Conservation (phyloP, 2,113 vertebrate species). For the Ia io region DNA sequence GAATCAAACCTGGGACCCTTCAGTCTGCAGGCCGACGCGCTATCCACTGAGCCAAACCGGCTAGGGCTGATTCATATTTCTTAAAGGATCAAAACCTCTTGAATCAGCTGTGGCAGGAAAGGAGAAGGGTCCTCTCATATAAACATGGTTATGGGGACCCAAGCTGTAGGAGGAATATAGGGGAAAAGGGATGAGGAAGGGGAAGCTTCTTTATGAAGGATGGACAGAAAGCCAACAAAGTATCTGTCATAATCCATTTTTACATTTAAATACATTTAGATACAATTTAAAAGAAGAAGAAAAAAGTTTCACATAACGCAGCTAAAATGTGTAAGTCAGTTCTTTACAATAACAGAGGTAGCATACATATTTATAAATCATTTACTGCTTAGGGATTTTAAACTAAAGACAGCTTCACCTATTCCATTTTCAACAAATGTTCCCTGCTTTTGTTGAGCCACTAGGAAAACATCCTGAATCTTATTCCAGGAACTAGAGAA, state of each 20-base stretch:
- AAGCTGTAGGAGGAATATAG: background rate
- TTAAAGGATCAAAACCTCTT: background rate
- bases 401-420: slow-evolving; percentile 23
- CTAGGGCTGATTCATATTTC: background rate
- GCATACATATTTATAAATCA: slow-evolving; percentile 18
- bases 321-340: background rate
- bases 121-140: background rate
- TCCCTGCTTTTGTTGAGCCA: slow-evolving; percentile 10
- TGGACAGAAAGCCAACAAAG: background rate
- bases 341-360: background rate
- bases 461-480: background rate
- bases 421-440: background rate
- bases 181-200: background rate
- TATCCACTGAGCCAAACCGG: too few species aligned
- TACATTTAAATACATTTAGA: slow-evolving; percentile 29
- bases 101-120: background rate
- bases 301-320: background rate
- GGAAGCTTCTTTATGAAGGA: background rate
- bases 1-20: too few species aligned
- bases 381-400: slow-evolving; percentile 5
- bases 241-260: background rate
- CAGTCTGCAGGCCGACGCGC: too few species aligned
- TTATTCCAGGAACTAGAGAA: slow-evolving; percentile 23
- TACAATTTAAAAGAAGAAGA: background rate
- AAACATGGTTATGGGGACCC: background rate